Evolutionary conservation across 2,888 invertebrate genomes (phyloP), one percentile per base, ranked within the genome.

Genomic region (Dorcus hopei): DNA sequence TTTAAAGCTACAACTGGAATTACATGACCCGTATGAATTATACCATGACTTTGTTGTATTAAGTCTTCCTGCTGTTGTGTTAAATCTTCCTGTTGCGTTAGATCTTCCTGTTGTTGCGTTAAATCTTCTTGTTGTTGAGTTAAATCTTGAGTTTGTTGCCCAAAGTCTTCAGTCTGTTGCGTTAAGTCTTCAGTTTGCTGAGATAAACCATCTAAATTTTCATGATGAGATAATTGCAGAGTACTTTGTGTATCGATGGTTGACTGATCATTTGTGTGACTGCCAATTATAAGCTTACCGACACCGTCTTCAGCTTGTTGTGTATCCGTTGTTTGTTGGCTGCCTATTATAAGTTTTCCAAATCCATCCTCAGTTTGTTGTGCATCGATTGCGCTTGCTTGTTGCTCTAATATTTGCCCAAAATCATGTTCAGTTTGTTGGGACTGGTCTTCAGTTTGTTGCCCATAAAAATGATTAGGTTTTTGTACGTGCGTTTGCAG

Each of bases 141-240:
- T 41, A 72, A 63, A 57, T 75, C 72, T 69, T 77, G 71, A 64
- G 49, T 49, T 54, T 33, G 26, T 33, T 33, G 26, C 7, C 26
- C 26, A 7, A 33, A 33, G 6, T 33, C 26, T 33, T 33, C 26
- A 33, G 26, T 33, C 7, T 5, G 41, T 55, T 38, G 38, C 8
- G 19, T 52, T 9, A 19, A 47, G 26, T 65, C 57, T 52, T 64
- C 60, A 39, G 63, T 65, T 61, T 69, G 61, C 58, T 72, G 69
- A 4, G 63, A 63, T 50, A 68, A 47, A 61, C 59, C 39, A 63
- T 65, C 66, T 64, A 68, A 14, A 67, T 63, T 38, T 9, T 54
- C 38, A n/a, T 47, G 49, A 56, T 47, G 14, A 26, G 26, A 33
- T 33, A 33, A 51, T 52, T 14, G 42, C 51, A 42, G 43, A 38